Evolutionary conservation across 2,888 invertebrate genomes (phyloP), one percentile per base, ranked within the genome.

Genomic region (Oeneis ivallda): DNA sequence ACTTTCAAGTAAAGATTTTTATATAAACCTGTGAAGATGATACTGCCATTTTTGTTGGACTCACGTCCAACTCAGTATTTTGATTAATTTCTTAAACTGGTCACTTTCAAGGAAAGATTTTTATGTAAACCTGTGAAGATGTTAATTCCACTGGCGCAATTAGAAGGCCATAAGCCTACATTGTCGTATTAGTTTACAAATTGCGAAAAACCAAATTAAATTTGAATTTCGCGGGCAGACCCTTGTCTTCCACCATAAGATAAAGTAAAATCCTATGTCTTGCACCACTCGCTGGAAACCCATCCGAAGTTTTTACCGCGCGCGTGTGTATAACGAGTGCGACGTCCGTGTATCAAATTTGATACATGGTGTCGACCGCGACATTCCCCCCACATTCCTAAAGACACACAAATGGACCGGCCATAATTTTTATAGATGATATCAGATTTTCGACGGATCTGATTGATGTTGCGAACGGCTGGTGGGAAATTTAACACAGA

Each of bases 301-400:
- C 80, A 79, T 76, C 65, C 75, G 76, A 75, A 79, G 76, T 85
- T 86, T 87, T 85, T 84, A 80, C 79, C 71, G 53, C 73, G 63
- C 62, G 64, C 75, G 72, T 74, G 78, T n/a, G n/a, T n/a, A n/a
- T 81, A 84, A 83, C 81, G 83, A 83, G 83, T n/a, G n/a, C n/a
- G n/a, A n/a, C n/a, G n/a, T 66, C 74, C 75, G 80, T 83, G 86
- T 85, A 81, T 84, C 85, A 83, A 85, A 88, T 87, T 82, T 83
- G 84, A 84, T 81, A 78, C 81, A 82, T 74, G 77, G 74, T 75
- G 70, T 58, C 80, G 80, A 79, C 76, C 71, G 66, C 65, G 68
- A 70, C 84, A 82, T 86, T 80, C 85, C 81, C 26, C 71, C 64
- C 63, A 65, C 70, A 68, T 72, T 66, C 72, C 78, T 72, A 70